Base-by-base conservation (phyloP, 1,140 invertebrate genomes). In the Palaemon carinicauda region DNA sequence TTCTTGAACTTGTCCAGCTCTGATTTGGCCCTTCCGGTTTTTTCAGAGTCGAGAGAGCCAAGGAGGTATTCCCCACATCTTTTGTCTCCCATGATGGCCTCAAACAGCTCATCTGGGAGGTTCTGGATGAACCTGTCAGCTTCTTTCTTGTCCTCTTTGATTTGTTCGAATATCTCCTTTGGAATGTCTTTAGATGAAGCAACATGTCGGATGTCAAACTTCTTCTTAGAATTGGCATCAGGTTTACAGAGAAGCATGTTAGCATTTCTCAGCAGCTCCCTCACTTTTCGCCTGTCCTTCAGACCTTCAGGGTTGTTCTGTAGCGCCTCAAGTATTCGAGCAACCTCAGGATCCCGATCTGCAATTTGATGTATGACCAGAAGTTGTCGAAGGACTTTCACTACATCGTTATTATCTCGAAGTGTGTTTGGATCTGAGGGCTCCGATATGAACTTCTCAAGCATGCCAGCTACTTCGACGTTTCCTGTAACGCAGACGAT, bases 351-450 rank as follows among this genome's bases (percentile, higher is more conserved):
- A 29, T 89, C 81, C 2, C 85, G 74, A 24, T 89, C 88, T 9
- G 95, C 94, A 0, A 96, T 91, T 91, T 96, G 94, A 80, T 94
- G 92, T 93, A 96, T 95, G 0, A 96, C 93, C 4, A 94, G 94
- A 33, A 96, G 91, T 82, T 95, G 92, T 91, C 94, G 94, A n/a
- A 96, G 91, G 87, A 96, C 94, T 79, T 94, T 94, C 65, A 95
- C 90, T 1, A 94, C 94, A 19, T 94, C 92, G 65, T 92, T 92
- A 90, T 95, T 95, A 31, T 91, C 92, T n/a, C 92, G 92, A 56
- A 95, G 90, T 85, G 92, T 92, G 27, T 91, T 91, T 3, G 94
- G 92, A 24, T 93, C 93, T n/a, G 93, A 91, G 29, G 93, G 92
- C 90, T 95, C 93, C 51, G 93, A 93, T 24, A 94, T 90, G n/a